phyloP scores from a whole-genome alignment of 2,888 invertebrate genomes.

The Synergus itoensis region DNA sequence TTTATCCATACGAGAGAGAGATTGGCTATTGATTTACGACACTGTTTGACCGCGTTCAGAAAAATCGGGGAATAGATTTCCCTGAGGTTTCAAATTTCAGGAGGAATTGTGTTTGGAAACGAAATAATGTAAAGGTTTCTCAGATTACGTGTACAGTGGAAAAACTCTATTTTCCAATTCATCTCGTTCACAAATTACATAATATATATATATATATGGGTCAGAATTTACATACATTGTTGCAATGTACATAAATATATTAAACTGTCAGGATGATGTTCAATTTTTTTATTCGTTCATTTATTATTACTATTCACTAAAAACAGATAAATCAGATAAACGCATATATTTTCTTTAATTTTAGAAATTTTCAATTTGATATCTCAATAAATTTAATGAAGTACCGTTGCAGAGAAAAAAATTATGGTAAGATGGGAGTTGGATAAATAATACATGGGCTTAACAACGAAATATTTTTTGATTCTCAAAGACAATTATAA shows the following conservation, averaged over 20 bases:
- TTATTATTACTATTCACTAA: too few relatives aligned
- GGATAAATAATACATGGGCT: too few relatives aligned
- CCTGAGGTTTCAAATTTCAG: conserved; percentile 24
- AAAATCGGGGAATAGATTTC: conserved; percentile 29
- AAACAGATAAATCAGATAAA: too few relatives aligned
- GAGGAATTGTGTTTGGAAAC: conserved; percentile 31
- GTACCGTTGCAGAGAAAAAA: too few relatives aligned
- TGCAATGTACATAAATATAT: too few relatives aligned
- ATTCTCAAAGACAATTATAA: neutral
- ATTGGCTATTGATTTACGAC: conserved; percentile 11
- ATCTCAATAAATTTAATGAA: too few relatives aligned
- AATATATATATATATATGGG: too few relatives aligned
- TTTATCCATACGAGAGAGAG: neutral
- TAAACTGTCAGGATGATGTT: too few relatives aligned
- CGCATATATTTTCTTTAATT: too few relatives aligned
- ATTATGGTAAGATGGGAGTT: too few relatives aligned
- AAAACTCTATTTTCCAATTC: conserved; percentile 9
- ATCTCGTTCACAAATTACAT: neutral
- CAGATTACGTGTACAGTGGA: conserved; percentile 8
- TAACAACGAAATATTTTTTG: neutral
- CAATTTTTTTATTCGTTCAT: too few relatives aligned
- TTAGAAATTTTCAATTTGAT: too few relatives aligned
- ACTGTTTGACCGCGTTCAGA: conserved; percentile 27
- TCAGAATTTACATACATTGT: neutral
- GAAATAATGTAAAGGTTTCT: conserved; percentile 25